Evolutionary conservation across 1,140 invertebrate genomes (phyloP).

Genomic region (Aleiodes sp.): DNA sequence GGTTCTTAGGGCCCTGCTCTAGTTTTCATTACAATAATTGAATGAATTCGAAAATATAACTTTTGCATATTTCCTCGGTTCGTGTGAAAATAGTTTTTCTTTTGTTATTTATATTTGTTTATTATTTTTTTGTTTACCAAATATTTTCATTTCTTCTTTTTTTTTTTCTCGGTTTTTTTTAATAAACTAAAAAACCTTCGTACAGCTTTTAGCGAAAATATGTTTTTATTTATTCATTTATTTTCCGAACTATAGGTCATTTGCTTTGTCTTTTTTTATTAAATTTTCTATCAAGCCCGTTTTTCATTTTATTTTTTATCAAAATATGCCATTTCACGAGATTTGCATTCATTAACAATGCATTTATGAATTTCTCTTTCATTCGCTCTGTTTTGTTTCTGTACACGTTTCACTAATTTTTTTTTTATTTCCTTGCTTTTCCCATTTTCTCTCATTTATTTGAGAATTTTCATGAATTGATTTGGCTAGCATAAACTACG

Average conservation of each 20-base stretch:
- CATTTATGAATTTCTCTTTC: neutral
- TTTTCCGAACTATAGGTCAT: conserved; percentile 24
- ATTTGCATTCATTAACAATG: neutral
- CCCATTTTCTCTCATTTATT: neutral
- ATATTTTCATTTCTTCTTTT: conserved; percentile 42
- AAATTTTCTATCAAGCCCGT: neutral
- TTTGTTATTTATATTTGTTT: conserved; percentile 6
- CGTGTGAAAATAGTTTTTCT: conserved; percentile 30
- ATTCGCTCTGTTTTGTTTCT: neutral
- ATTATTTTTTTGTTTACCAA: conserved; percentile 26
- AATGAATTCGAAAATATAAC: conserved; percentile 43
- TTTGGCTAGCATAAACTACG: neutral
- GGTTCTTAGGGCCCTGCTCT: neutral
- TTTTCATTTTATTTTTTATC: neutral
- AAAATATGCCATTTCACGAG: conserved; percentile 20
- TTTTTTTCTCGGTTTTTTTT: neutral
- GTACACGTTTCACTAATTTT: neutral
- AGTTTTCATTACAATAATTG: neutral
- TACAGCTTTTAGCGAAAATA: conserved; percentile 48
- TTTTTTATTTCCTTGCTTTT: neutral
- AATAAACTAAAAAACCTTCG: conserved; percentile 18
- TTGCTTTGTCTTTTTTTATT: neutral
- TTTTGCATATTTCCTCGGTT: conserved; percentile 29
- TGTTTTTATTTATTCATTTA: conserved; percentile 32
- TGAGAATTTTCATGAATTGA: too few relatives aligned